Base-by-base conservation (phyloP, 2,113 vertebrate genomes). In the Silurus glanis region DNA sequence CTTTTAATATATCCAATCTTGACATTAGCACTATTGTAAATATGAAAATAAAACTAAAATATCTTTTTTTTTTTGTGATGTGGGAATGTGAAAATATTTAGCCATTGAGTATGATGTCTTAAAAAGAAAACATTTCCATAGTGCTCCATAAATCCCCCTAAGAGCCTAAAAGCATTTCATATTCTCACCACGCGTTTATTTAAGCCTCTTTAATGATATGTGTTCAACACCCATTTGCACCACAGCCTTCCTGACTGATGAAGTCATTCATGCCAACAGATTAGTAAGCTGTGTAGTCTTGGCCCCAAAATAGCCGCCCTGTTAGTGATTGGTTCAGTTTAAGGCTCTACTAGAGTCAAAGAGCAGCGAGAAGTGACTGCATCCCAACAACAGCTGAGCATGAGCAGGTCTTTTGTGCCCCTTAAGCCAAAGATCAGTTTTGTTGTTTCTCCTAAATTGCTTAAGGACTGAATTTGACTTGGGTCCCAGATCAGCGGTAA, bases 231-330 rank as follows among this genome's bases (percentile, higher is more conserved):
- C 91, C 61, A 88, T 91, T 87, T 76, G 85, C 45, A 82, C 53
- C 17, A 83, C 90, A 86, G 84, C 71, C 92, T 93, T 90, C 89
- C 90, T 86, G 80, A 80, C 86, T 51, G 91, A 90, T 94, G 93
- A 94, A 91, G 93, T 94, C 93, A 94, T 85, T 92, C 92, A 90
- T 90, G 91, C 89, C 89, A 88, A 89, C 84, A 91, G 93, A 91
- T 94, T 91, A 93, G 88, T 69, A 2, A 59, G 49, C 89, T 80
- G 89, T 87, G 88, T 86, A 87, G 90, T 88, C 89, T 62, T 80
- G 90, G 93, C 89, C 92, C 89, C 66, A 61, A 49, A 87, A 86
- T 51, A 61, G 85, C 86, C 6, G 56, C 49, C 72, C 64, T 28
- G 80, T 74, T 79, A 28, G 80, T 53, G 84, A 69, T 56, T 80